Base-by-base conservation (phyloP, 1,140 invertebrate genomes). In the Rhizoglyphus robini region DNA sequence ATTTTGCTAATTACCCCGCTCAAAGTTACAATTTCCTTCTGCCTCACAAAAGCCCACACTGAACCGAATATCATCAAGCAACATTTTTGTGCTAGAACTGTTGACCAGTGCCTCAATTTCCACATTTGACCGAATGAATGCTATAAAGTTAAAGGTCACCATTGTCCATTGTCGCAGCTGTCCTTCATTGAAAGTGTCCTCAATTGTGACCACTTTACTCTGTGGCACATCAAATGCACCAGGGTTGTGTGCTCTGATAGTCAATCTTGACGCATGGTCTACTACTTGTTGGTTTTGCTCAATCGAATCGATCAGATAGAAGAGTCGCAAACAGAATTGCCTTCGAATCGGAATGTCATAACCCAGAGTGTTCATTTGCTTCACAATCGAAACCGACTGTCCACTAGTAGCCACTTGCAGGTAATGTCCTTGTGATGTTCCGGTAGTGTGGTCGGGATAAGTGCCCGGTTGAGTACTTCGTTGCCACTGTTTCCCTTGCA, bases 11-110 rank as follows among this genome's bases (percentile, higher is more conserved):
- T 41, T 41, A 41, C 36, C 36, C 8, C 18, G 30, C 4, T 70
- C 67, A 57, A 71, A 71, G 47, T 71, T 70, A 36, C 71, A 71
- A 32, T 67, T 29, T 18, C 70, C 71, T 66, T 65, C 18, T 31
- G 4, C 38, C 15, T 2, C n/a, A 27, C 58, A 60, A n/a, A 1
- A 3, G 2, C 1, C 15, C 13, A 8, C 8, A 20, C 15, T 60
- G 3, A 60, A 1, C 13, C 11, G 13, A 27, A 60, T 29, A 46
- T 60, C 58, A 27, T 60, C 58, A 15, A 60, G 13, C 3, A 32
- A 3, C 3, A 60, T n/a, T 27, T 32, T n/a, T 3, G 29, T 60
- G 13, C 25, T 15, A 34, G 15, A 29, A 34, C 36, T 29, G n/a
- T 3, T 3, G 23, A 13, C 15, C 25, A 23, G 13, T n/a, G n/a